Evolutionary conservation across 92 coral and sea anemone genomes (phyloP).

Genomic region (Anthopleura xanthogrammica): DNA sequence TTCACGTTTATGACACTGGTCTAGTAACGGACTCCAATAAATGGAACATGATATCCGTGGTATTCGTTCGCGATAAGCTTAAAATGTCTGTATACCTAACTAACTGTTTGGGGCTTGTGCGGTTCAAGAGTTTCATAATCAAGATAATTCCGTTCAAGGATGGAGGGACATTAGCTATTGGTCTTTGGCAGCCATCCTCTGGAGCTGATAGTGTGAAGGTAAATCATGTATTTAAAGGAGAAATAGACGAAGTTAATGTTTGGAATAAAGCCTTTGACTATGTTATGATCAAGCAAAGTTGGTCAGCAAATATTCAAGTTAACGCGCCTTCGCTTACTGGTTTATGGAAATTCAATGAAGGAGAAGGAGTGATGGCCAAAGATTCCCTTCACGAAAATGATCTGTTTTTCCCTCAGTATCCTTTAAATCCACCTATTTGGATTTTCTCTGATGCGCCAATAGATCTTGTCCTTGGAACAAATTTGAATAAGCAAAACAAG

Average conservation of each 20-base stretch:
- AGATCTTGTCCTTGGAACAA: constrained; percentile 49
- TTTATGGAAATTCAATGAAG: constrained; percentile 95
- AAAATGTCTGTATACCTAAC: constrained; percentile 74
- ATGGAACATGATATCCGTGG: constrained; percentile 91
- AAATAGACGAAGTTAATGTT: constrained; percentile 81
- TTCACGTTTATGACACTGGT: constrained; percentile 80
- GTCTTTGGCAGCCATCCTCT: constrained; percentile 97
- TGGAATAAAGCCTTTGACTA: constrained; percentile 90
- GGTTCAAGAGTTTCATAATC: constrained; percentile 56
- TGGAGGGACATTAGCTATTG: constrained; percentile 83
- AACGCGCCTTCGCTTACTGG: constrained; percentile 57
- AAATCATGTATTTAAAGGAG: constrained; percentile 68
- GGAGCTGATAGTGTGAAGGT: constrained; percentile 66
- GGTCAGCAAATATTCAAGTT: constrained; percentile 69
- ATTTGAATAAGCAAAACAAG: constrained; percentile 64
- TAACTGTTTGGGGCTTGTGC: constrained; percentile 62
- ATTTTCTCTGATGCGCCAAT: constrained; percentile 90
- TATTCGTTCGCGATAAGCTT: constrained; percentile 60
- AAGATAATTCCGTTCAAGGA: constrained; percentile 57
- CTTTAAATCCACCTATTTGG: constrained; percentile 84
- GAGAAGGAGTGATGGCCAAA: constrained; percentile 60
- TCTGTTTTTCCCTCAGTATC: constrained; percentile 74
- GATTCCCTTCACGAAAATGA: constrained; percentile 68
- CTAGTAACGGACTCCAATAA: constrained; percentile 64
- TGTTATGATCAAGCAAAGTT: constrained; percentile 77